Conservation (phyloP, 2,888 invertebrate genomes). For the Lepidocyrtinus sp. region DNA sequence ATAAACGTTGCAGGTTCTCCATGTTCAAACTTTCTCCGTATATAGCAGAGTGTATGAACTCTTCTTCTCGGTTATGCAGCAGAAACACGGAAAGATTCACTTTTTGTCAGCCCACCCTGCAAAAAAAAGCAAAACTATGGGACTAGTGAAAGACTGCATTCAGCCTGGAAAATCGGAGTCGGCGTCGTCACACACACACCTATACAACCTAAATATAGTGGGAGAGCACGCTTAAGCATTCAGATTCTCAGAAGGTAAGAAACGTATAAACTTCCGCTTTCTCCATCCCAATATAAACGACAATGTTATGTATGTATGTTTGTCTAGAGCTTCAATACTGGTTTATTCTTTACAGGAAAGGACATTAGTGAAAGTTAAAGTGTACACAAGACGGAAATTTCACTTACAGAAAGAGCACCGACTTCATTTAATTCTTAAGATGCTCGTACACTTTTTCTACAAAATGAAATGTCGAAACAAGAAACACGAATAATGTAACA, state of each 20-base stretch:
- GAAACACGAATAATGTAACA: too few relatives aligned
- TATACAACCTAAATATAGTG: neutral
- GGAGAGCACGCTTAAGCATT: neutral
- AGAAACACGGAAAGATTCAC: neutral
- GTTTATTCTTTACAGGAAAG: too few relatives aligned
- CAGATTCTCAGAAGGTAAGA: too few relatives aligned
- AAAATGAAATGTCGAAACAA: too few relatives aligned
- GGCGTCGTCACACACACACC: neutral
- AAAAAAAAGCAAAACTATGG: neutral
- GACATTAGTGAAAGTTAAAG: neutral
- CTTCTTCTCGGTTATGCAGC: neutral
- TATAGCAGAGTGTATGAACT: neutral
- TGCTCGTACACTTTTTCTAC: too few relatives aligned
- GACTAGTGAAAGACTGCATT: neutral
- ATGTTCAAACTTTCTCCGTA: neutral
- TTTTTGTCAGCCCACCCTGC: neutral
- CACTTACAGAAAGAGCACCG: too few relatives aligned
- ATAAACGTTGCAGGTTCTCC: neutral
- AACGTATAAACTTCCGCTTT: neutral
- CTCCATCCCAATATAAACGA: neutral
- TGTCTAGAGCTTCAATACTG: too few relatives aligned
- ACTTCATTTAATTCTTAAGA: too few relatives aligned
- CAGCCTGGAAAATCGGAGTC: neutral
- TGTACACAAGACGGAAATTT: neutral
- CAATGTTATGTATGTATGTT: too few relatives aligned